Evolutionary conservation across 2,113 vertebrate species (phyloP), one percentile per base, ranked within the genome.

Genomic region (Psittacara wagleri): DNA sequence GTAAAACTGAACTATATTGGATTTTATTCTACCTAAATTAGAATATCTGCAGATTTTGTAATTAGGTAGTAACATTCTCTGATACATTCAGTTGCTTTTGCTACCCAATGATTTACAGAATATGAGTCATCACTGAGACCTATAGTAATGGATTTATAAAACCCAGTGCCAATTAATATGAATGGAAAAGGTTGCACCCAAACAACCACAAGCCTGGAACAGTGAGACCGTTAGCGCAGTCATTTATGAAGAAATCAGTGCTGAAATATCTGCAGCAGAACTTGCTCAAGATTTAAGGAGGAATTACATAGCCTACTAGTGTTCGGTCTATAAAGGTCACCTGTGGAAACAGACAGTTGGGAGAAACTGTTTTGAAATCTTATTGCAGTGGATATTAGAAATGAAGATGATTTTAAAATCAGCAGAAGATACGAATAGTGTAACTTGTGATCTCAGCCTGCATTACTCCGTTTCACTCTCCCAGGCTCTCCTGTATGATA

Each of bases 51-150:
- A 92, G 39, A 66, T 86, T 93, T 73, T 91, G n/a, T 83, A 66
- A 70, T 92, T 85, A 89, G 48, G 66, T 67, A 59, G 48, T 33
- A 86, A 59, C 76, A 91, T 78, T 92, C 74, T 89, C 77, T 76
- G 83, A 70, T 68, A 82, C 37, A 37, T 95, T 90, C 55, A 20
- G 39, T 80, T 93, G 76, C 51, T 94, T 94, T 94, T 94, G 52
- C 78, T 96, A 84, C 25, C 39, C 64, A 86, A 0, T 43, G 51
- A 54, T 79, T 95, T 96, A 96, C 79, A 94, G 94, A 94, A 89
- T 37, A 82, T 49, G 27, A 93, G 57, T 78, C 7, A 83, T 78
- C 77, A 91, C 83, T 64, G 49, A 90, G 76, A 93, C 76, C 43
- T 75, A 18, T 78, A 0, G 1, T 62, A 55, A 84, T 13, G 41